Conservation (phyloP, 1,140 invertebrate species). For the Diachasmimorpha longicaudata region DNA sequence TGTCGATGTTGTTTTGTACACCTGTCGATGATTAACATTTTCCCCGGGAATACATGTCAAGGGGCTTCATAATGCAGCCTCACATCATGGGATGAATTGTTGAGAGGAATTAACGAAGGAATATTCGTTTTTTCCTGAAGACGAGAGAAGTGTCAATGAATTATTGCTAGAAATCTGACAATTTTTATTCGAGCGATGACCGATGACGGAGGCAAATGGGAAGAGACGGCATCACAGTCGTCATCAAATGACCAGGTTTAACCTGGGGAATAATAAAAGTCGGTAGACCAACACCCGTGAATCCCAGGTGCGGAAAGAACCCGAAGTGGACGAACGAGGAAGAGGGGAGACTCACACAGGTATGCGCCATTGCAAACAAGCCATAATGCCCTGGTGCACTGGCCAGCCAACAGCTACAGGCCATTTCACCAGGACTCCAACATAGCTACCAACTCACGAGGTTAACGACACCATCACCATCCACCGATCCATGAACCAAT, state of each 20-base stretch:
- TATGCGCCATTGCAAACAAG: slow-evolving; percentile 35
- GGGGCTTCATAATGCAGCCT: neutral
- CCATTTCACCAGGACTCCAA: slow-evolving; percentile 23
- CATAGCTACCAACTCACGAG: slow-evolving; percentile 17
- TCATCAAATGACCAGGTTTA: slow-evolving; percentile 10
- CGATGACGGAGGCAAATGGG: neutral
- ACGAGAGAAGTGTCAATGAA: too few species aligned
- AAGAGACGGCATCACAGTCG: neutral
- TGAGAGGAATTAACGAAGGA: too few species aligned
- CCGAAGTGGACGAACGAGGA: neutral
- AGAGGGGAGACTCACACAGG: slow-evolving; percentile 14
- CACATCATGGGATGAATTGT: neutral
- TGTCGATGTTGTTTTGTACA: neutral
- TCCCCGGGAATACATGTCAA: neutral
- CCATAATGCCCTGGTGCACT: slow-evolving; percentile 23
- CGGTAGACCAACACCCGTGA: slow-evolving; percentile 22
- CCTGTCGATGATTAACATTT: neutral
- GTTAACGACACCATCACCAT: slow-evolving; percentile 27
- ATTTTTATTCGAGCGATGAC: slow-evolving; percentile 4
- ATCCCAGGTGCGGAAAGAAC: slow-evolving; percentile 23
- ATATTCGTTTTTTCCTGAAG: too few species aligned
- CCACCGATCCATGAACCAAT: slow-evolving; percentile 22
- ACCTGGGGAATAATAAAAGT: slow-evolving; percentile 23
- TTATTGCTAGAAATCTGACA: too few species aligned
- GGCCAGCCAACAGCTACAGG: slow-evolving; percentile 19